Evolutionary conservation across 2,113 vertebrate genomes (phyloP).

Genomic region (Agapornis roseicollis): DNA sequence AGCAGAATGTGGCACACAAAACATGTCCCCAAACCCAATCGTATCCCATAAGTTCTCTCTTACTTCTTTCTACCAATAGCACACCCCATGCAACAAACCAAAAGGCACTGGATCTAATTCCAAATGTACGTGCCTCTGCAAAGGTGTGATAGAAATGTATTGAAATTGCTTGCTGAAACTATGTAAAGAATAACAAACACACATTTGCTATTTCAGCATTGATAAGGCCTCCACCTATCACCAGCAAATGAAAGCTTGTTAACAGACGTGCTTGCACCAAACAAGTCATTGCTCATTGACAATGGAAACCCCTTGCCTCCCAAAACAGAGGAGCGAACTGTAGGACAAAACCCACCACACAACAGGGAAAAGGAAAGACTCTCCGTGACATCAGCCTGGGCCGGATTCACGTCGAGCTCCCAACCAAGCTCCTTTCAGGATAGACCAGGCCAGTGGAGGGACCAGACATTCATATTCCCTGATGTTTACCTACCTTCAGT

Average conservation of each 20-base stretch:
- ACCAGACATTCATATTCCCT: background rate
- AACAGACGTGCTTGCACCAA: background rate
- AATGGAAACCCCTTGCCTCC: background rate
- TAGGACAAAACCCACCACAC: background rate
- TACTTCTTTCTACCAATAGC: background rate
- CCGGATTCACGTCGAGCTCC: background rate
- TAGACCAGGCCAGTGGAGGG: fast-evolving
- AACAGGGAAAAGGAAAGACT: background rate
- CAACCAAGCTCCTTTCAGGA: background rate
- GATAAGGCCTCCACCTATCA: background rate
- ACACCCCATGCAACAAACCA: background rate
- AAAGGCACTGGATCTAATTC: background rate
- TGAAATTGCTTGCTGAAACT: background rate
- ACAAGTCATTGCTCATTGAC: background rate
- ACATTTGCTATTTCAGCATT: background rate
- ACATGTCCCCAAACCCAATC: background rate
- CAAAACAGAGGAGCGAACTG: background rate
- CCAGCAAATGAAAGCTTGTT: background rate
- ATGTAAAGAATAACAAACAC: background rate
- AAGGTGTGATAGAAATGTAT: background rate
- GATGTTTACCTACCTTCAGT: background rate
- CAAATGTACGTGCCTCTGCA: background rate
- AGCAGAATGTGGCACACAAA: background rate
- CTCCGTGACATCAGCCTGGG: background rate
- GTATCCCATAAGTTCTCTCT: background rate